These are phyloP conservation scores for Penaeus indicus DNA, from an alignment of 1,140 invertebrate genomes.

Conservation along the genomic window DNA sequence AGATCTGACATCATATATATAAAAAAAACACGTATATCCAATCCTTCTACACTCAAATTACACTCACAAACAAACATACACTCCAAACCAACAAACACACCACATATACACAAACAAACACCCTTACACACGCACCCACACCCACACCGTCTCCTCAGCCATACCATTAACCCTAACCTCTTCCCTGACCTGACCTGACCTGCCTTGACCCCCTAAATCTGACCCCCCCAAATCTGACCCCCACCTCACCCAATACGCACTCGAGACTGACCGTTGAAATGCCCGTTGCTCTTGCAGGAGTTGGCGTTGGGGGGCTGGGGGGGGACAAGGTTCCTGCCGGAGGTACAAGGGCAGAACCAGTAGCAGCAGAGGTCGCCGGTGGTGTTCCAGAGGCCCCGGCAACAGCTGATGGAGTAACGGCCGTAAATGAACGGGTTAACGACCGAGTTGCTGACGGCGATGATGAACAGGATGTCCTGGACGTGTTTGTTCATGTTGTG, in stretches of 20 bases:
- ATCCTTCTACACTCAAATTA: no score
- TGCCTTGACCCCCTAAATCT: background rate
- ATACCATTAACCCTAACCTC: background rate
- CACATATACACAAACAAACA: background rate
- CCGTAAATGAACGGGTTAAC: conserved; percentile 90
- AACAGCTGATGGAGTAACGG: conserved; percentile 63
- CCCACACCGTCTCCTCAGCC: background rate
- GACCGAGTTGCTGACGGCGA: conserved; percentile 94
- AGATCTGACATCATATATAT: no score
- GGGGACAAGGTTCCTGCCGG: background rate
- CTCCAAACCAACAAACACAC: no score
- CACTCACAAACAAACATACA: no score
- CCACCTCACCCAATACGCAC: background rate
- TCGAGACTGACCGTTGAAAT: conserved; percentile 38
- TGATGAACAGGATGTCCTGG: conserved; percentile 89
- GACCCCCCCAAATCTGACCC: background rate
- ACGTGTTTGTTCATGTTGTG: conserved; percentile 82
- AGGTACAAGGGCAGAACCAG: conserved; percentile 39
- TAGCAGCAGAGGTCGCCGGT: conserved; percentile 39
- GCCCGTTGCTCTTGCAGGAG: conserved; percentile 51
- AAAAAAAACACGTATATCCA: no score
- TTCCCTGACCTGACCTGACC: background rate
- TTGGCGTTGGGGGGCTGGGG: background rate
- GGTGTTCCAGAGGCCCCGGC: conserved; percentile 43
- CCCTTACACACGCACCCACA: background rate